phyloP scores from a whole-genome alignment of 1,140 invertebrate genomes.

The Drosophila auraria region DNA sequence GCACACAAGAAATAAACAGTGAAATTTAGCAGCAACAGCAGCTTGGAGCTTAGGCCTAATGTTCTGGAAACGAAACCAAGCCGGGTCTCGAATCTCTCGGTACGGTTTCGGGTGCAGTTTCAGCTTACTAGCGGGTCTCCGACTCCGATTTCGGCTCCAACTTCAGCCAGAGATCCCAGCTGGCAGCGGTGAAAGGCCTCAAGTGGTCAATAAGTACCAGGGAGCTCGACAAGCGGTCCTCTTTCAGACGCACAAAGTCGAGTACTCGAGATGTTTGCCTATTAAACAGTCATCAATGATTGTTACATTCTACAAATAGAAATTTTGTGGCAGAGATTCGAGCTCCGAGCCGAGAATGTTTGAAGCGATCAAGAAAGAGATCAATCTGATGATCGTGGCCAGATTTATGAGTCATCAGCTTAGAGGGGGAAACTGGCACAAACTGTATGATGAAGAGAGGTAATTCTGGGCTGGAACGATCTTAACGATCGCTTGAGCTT shows the following conservation, averaged over 20 bases:
- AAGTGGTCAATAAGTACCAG: slow-evolving; percentile 63
- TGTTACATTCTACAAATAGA: slow-evolving; percentile 71
- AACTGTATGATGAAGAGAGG: slow-evolving; percentile 12
- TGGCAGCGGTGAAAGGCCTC: slow-evolving; percentile 53
- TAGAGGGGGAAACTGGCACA: slow-evolving; percentile 17
- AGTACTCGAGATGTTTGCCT: slow-evolving; percentile 60
- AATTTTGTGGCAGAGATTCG: slow-evolving; percentile 15
- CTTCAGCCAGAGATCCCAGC: slow-evolving; percentile 10
- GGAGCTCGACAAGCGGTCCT: slow-evolving; percentile 44
- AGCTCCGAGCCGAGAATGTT: slow-evolving; percentile 25
- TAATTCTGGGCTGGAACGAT: slow-evolving; percentile 24
- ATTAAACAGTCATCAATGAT: slow-evolving; percentile 66
- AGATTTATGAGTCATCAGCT: slow-evolving; percentile 38
- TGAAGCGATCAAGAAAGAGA: slow-evolving; percentile 20
- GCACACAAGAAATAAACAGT: slow-evolving; percentile 80
- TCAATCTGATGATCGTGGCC: slow-evolving; percentile 27
- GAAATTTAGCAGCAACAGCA: slow-evolving; percentile 69
- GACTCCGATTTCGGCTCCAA: neutral
- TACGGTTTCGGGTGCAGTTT: slow-evolving; percentile 34
- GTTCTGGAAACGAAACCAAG: slow-evolving; percentile 51
- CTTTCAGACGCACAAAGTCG: slow-evolving; percentile 35
- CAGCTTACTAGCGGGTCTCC: slow-evolving; percentile 3
- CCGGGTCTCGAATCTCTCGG: slow-evolving; percentile 20
- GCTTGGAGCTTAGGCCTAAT: slow-evolving; percentile 55
- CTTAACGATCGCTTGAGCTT: slow-evolving; percentile 16